phyloP scores from a whole-genome alignment of 2,113 vertebrate species.

The Sus scrofa region T2T-Sscrofa CM000815.6:85484001-85484500 shows the following conservation, averaged over 20 bases:
- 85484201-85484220: background rate
- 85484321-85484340: background rate
- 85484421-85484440: background rate
- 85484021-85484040: background rate
- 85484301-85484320: background rate
- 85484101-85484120: accelerated
- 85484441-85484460: background rate
- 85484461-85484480: background rate
- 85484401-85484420: background rate
- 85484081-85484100: background rate
- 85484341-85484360: background rate
- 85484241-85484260: background rate
- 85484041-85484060: background rate
- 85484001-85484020: background rate
- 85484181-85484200: background rate
- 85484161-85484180: background rate
- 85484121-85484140: background rate
- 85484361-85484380: background rate
- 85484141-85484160: background rate
- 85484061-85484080: background rate
- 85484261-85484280: background rate
- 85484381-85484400: background rate
- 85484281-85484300: background rate
- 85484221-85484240: background rate
- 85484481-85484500: background rate